Evolutionary conservation across 2,797 vertebrate species (phyloP).

Genomic region (Eutrigla gurnardus): DNA sequence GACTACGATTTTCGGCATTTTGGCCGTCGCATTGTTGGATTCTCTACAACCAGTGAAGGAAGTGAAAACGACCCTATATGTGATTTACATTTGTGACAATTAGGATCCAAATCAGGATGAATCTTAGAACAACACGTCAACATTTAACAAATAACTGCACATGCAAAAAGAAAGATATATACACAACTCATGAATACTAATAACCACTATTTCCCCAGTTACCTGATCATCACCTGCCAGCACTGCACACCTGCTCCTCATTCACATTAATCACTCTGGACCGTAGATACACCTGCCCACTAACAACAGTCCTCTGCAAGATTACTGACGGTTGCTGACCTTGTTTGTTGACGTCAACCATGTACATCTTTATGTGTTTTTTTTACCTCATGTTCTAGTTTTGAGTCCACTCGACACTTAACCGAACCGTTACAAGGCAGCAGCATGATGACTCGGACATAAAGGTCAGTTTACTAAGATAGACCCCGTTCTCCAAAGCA

Average conservation of each 20-base stretch:
- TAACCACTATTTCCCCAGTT: not conserved
- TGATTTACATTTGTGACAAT: no score
- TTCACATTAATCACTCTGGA: not conserved
- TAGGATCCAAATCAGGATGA: no score
- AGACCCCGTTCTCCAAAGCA: not conserved
- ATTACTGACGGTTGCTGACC: not conserved
- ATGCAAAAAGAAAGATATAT: not conserved
- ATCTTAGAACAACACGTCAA: not conserved
- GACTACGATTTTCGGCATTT: no score
- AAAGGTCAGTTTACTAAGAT: not conserved
- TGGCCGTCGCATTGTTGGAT: no score
- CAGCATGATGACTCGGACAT: not conserved
- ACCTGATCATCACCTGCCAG: not conserved
- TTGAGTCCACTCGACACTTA: no score
- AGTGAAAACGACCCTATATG: no score
- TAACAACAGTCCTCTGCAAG: not conserved
- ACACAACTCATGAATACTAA: not conserved
- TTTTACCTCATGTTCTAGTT: no score
- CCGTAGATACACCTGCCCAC: not conserved
- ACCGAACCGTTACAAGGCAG: no score
- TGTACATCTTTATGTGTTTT: not conserved
- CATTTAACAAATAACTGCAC: not conserved
- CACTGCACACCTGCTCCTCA: conserved; percentile 9
- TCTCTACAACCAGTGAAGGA: no score
- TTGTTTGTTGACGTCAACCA: no score